Conservation (phyloP, 2,888 invertebrate genomes). For the Agrenia bidenticulata region DNA sequence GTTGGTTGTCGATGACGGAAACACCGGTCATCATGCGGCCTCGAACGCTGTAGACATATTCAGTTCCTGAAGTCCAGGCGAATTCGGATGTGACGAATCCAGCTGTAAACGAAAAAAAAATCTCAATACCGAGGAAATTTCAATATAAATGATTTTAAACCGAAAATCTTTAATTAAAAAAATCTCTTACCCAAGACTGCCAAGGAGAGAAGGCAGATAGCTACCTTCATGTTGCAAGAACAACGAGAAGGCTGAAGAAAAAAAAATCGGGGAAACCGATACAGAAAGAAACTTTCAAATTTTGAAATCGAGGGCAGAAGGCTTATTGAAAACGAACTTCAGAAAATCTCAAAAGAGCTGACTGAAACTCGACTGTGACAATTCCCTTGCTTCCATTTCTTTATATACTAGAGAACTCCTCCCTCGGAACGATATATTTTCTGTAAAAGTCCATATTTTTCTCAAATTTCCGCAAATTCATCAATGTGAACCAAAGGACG, state of each 20-base stretch:
- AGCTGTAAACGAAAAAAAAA: slow-evolving; percentile 38
- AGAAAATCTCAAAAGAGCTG: slow-evolving; percentile 45
- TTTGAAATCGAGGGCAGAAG: neutral
- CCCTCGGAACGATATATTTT: too few species aligned
- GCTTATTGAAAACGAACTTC: slow-evolving; percentile 31
- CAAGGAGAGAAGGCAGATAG: slow-evolving; percentile 41
- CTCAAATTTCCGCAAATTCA: too few species aligned
- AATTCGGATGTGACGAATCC: slow-evolving; percentile 45
- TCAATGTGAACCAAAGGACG: too few species aligned
- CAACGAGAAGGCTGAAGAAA: slow-evolving; percentile 29
- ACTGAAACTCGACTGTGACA: slow-evolving; percentile 49
- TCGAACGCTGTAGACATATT: slow-evolving; percentile 56
- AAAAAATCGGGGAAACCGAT: slow-evolving; percentile 16
- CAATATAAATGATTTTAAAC: too few species aligned
- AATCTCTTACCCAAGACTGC: slow-evolving; percentile 51
- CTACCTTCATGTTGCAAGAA: slow-evolving; percentile 46
- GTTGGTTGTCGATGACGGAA: slow-evolving; percentile 54
- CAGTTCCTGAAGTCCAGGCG: slow-evolving; percentile 53
- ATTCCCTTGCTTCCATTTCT: slow-evolving; percentile 9
- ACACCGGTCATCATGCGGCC: slow-evolving; percentile 55
- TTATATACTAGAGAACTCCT: slow-evolving; percentile 21
- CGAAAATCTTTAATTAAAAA: neutral
- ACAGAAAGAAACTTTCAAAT: neutral
- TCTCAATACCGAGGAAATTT: too few species aligned
- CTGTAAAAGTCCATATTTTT: too few species aligned